Percentiles rank a stretch among this genome's conserved stretches.
phyloP scores from a whole-genome alignment of 64 coral and sea anemone genomes.

The Pachyseris speciosa region DNA sequence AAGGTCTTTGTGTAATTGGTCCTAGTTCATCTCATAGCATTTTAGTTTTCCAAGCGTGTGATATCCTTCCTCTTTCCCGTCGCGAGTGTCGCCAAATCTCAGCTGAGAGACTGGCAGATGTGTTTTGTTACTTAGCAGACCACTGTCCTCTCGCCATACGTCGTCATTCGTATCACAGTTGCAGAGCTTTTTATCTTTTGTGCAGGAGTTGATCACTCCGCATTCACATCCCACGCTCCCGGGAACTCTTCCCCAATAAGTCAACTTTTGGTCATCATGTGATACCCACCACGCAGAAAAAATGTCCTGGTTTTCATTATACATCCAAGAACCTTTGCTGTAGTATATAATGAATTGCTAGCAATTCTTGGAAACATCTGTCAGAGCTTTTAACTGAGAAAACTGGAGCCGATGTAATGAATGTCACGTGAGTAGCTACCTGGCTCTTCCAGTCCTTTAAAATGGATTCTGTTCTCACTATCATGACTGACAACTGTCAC shows the following conservation, averaged over 20 bases:
- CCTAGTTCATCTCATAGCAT: not conserved
- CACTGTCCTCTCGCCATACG: constrained; percentile 62
- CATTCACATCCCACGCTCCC: constrained; percentile 33
- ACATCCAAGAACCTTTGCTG: not conserved
- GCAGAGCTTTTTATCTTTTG: not conserved
- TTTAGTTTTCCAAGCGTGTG: constrained; percentile 8
- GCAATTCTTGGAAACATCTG: not conserved
- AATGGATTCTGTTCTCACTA: constrained; percentile 31
- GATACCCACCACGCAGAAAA: constrained; percentile 57
- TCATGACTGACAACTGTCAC: constrained; percentile 73
- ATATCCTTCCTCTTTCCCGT: not conserved
- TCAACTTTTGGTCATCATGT: constrained; percentile 24
- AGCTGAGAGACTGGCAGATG: constrained; percentile 50
- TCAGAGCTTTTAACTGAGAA: constrained; percentile 6
- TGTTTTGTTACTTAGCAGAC: constrained; percentile 39
- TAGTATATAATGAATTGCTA: constrained; percentile 58
- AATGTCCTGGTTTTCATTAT: not conserved
- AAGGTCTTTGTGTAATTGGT: too few relatives aligned
- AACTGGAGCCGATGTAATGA: not conserved
- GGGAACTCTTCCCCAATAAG: constrained; percentile 43
- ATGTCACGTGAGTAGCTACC: constrained; percentile 21
- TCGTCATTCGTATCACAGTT: constrained; percentile 54
- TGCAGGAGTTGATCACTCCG: constrained; percentile 33
- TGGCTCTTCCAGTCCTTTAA: not conserved
- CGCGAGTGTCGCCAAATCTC: not conserved